Conservation (phyloP, 2,113 vertebrate species). For the Ceyx margarethae region DNA sequence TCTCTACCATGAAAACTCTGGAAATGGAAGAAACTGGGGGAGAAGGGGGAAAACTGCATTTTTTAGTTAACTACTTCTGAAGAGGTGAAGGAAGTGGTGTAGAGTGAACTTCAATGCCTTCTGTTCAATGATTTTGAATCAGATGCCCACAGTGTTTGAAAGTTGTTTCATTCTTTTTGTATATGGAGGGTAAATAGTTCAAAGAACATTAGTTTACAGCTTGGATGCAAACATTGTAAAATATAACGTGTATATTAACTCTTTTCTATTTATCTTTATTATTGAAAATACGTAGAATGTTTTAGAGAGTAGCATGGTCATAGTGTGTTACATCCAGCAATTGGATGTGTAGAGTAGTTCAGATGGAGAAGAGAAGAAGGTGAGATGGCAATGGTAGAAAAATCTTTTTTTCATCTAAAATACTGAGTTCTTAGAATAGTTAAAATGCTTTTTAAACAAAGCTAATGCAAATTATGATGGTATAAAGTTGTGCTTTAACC, state of each 20-base stretch:
- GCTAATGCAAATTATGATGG: conserved; percentile 66
- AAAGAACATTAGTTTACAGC: conserved; percentile 82
- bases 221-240: conserved; percentile 79
- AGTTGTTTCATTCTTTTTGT: conserved; percentile 69
- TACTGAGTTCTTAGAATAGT: conserved; percentile 61
- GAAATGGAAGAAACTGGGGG: conserved; percentile 43
- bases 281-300: conserved; percentile 67
- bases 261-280: conserved; percentile 84
- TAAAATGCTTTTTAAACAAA: conserved; percentile 50
- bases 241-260: conserved; percentile 79
- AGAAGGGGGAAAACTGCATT: conserved; percentile 12
- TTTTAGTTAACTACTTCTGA: conserved; percentile 58
- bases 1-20: conserved; percentile 55
- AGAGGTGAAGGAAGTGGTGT: conserved; percentile 55
- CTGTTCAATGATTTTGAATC: conserved; percentile 73
- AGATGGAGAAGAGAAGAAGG: conserved; percentile 56
- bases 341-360: conserved; percentile 72
- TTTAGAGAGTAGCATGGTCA: conserved; percentile 66
- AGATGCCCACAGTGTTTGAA: conserved; percentile 68
- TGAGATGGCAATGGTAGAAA: conserved; percentile 56
- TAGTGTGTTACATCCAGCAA: conserved; percentile 58
- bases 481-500: conserved; percentile 55
- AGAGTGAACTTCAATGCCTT: conserved; percentile 76
- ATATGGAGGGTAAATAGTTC: conserved; percentile 79
- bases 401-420: conserved; percentile 46